Evolutionary conservation across 2,888 invertebrate species (phyloP).

Genomic region (Mechanitis messenoides): DNA sequence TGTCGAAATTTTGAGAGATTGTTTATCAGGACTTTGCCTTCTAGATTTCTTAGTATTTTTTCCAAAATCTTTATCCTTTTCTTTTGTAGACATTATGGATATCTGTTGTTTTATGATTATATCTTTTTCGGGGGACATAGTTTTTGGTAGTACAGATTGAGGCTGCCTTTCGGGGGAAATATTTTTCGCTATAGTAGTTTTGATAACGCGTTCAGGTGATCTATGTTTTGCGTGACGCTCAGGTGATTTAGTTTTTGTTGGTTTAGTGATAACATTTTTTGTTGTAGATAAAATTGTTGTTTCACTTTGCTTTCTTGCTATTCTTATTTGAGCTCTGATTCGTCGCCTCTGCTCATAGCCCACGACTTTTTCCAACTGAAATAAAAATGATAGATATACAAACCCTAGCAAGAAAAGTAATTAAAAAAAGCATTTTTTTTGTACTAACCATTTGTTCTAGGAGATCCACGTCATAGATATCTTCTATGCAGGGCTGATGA

Average conservation of each 20-base stretch:
- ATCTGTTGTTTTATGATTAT: slow-evolving; percentile 28
- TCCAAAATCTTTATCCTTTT: slow-evolving; percentile 32
- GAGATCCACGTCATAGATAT: slow-evolving; percentile 82
- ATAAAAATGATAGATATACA: slow-evolving; percentile 31
- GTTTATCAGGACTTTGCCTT: slow-evolving; percentile 55
- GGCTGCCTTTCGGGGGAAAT: slow-evolving; percentile 43
- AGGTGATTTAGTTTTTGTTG: slow-evolving; percentile 43
- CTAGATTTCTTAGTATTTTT: slow-evolving; percentile 39
- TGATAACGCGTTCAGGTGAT: slow-evolving; percentile 44
- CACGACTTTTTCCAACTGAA: slow-evolving; percentile 83
- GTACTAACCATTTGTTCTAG: slow-evolving; percentile 82
- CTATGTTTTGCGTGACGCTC: slow-evolving; percentile 35
- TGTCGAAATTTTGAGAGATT: slow-evolving; percentile 37
- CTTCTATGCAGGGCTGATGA: slow-evolving; percentile 79
- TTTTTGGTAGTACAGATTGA: slow-evolving; percentile 27
- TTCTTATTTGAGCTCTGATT: slow-evolving; percentile 85
- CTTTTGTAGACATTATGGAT: slow-evolving; percentile 7
- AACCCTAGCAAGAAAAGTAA: neutral
- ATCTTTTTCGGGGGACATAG: slow-evolving; percentile 34
- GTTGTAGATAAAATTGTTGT: slow-evolving; percentile 41
- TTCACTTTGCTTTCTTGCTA: slow-evolving; percentile 76
- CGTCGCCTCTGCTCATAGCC: slow-evolving; percentile 86
- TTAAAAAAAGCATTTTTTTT: slow-evolving; percentile 28
- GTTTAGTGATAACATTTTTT: slow-evolving; percentile 40
- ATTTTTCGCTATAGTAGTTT: slow-evolving; percentile 36